phyloP scores from a whole-genome alignment of 2,888 invertebrate genomes.

The Belgica antarctica region DNA sequence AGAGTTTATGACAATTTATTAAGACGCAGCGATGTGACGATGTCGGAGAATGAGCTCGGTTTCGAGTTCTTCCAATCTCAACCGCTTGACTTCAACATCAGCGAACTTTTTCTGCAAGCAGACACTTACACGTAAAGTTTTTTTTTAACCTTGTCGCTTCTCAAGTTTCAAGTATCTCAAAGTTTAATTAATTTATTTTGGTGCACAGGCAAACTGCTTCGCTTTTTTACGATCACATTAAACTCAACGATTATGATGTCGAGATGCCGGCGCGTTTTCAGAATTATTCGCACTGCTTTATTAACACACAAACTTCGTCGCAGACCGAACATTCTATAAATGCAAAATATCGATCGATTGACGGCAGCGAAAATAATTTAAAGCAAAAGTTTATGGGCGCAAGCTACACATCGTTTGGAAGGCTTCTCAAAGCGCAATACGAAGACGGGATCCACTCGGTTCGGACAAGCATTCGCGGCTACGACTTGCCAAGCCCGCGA shows the following conservation, averaged over 20 bases:
- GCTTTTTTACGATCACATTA: conserved; percentile 29
- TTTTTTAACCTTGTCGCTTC: not conserved
- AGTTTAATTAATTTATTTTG: not conserved
- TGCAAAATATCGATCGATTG: conserved; percentile 45
- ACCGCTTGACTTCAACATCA: conserved; percentile 17
- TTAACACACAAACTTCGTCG: not conserved
- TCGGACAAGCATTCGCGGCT: conserved; percentile 32
- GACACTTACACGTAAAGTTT: conserved; percentile 19
- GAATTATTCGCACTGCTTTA: conserved; percentile 35
- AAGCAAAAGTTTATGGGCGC: conserved; percentile 46
- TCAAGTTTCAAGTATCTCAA: not conserved
- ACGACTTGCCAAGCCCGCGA: conserved; percentile 28
- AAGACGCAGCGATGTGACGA: not conserved
- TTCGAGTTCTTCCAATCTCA: conserved; percentile 14
- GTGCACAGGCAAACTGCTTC: conserved; percentile 31
- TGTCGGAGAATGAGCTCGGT: conserved; percentile 24
- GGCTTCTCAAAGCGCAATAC: conserved; percentile 40
- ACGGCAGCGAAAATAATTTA: conserved; percentile 47
- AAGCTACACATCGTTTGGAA: conserved; percentile 44
- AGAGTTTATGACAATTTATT: conserved; percentile 22
- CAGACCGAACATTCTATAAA: not conserved
- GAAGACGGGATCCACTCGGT: conserved; percentile 44
- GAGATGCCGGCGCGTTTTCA: conserved; percentile 17
- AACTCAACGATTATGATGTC: not conserved
- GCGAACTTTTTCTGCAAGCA: conserved; percentile 28